Conservation (phyloP, 2,797 vertebrate species). For the Artibeus jamaicensis region DNA sequence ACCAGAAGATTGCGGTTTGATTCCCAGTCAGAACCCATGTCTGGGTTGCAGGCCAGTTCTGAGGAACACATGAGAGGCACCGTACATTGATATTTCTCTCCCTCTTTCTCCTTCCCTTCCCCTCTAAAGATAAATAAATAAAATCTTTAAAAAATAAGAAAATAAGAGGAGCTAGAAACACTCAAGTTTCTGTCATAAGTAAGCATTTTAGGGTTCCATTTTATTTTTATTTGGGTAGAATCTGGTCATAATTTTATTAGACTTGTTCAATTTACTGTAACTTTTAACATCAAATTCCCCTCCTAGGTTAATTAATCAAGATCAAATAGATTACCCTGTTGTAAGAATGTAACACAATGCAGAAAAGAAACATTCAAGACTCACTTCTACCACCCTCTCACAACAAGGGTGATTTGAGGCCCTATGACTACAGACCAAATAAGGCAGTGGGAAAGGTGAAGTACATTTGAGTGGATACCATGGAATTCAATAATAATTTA, state of each 20-base stretch:
- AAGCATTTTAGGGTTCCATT: conserved; percentile 33
- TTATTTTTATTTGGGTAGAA: neutral
- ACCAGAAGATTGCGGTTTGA: no score
- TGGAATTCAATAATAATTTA: neutral
- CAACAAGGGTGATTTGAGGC: neutral
- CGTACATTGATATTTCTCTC: no score
- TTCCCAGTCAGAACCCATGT: no score
- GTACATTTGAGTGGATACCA: neutral
- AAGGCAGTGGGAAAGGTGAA: neutral
- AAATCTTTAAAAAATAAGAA: neutral
- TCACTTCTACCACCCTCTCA: neutral
- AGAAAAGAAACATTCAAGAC: conserved; percentile 24
- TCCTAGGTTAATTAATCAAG: neutral
- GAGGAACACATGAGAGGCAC: no score
- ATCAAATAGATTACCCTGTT: neutral
- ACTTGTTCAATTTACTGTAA: neutral
- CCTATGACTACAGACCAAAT: neutral
- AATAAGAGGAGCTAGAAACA: neutral
- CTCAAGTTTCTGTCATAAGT: neutral
- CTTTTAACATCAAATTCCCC: neutral
- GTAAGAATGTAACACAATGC: neutral
- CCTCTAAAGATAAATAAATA: no score
- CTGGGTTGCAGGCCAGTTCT: no score
- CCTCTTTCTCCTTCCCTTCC: no score
- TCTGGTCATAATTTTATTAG: neutral